Evolutionary conservation across 2,113 vertebrate species (phyloP), one percentile per base, ranked within the genome.

Genomic region (Dissostichus mawsoni): DNA sequence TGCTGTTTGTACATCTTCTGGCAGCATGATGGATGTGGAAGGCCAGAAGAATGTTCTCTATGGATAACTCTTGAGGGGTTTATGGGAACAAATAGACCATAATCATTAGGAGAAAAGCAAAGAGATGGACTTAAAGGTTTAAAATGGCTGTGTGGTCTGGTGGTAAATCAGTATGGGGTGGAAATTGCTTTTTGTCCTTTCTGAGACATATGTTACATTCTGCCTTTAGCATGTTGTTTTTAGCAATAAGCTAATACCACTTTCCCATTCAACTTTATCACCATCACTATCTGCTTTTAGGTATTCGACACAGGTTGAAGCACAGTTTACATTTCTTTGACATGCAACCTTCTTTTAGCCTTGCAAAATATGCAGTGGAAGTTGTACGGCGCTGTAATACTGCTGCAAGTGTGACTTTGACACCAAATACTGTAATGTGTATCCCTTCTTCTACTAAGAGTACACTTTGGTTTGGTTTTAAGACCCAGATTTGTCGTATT

Each of bases 61-160:
- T 72, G 33, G 75, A 83, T 18, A 33, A 68, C 44, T 63, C 20
- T 50, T 33, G 10, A 77, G 23, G 45, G 41, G n/a, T 85, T 85
- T 72, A 53, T 52, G 47, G 29, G 13, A 25, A 64, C 76, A 65
- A 45, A 3, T 11, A 20, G 11, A 1, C 25, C 18, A 45, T 41
- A 69, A 44, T 71, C 59, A 69, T 36, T 71, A 33, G 11, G 47
- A 44, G 45, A 59, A 63, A 53, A 64, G 7, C 45, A 76, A 66
- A 52, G 33, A 48, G n/a, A 78, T 18, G 18, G 69, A 57, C 16
- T 12, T 62, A 33, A 41, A 73, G 48, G 63, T 58, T 52, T 75
- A 70, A 84, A 85, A 79, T 23, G 66, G 41, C 69, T 76, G 23
- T 84, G 82, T 64, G 86, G 76, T 78, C 59, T 73, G 66, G 29